Conservation (phyloP, 2,113 vertebrate species). For the Passer montanus region DNA sequence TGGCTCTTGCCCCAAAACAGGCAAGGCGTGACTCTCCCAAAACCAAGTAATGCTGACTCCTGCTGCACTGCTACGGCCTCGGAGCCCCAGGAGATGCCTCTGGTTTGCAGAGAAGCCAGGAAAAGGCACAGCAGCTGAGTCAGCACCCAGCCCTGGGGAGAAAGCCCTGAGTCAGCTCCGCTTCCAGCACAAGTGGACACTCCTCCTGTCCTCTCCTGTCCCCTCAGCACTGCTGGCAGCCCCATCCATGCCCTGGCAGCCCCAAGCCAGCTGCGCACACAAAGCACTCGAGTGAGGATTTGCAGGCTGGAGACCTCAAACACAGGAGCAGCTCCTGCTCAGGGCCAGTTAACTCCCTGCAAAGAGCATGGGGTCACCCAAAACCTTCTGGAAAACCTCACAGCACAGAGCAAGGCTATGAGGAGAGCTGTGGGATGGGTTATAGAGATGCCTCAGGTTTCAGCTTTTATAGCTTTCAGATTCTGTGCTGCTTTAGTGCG, state of each 20-base stretch:
- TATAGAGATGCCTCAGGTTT: not conserved
- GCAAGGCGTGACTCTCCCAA: not conserved
- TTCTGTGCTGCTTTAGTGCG: not conserved
- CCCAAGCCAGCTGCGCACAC: not conserved
- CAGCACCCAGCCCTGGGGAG: constrained; percentile 24
- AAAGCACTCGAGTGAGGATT: not conserved
- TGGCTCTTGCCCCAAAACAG: not conserved
- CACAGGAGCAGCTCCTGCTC: not conserved
- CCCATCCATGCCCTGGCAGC: not conserved
- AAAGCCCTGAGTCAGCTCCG: constrained; percentile 53
- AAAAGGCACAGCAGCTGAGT: constrained; percentile 26
- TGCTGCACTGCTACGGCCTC: not conserved
- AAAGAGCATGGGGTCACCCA: too few species aligned
- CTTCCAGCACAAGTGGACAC: not conserved
- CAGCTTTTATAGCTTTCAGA: not conserved
- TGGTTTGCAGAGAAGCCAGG: not conserved
- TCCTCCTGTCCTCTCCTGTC: not conserved
- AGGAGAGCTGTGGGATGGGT: not conserved
- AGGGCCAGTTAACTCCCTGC: not conserved
- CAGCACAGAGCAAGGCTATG: accelerated
- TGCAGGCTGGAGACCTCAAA: not conserved
- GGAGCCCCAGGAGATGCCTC: not conserved
- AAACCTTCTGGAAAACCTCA: not conserved
- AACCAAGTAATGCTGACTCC: not conserved
- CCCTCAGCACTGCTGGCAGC: not conserved